These are phyloP conservation scores for Oophaga sylvatica DNA, from an alignment of 2,797 vertebrate species.

Conservation along the genomic window DNA sequence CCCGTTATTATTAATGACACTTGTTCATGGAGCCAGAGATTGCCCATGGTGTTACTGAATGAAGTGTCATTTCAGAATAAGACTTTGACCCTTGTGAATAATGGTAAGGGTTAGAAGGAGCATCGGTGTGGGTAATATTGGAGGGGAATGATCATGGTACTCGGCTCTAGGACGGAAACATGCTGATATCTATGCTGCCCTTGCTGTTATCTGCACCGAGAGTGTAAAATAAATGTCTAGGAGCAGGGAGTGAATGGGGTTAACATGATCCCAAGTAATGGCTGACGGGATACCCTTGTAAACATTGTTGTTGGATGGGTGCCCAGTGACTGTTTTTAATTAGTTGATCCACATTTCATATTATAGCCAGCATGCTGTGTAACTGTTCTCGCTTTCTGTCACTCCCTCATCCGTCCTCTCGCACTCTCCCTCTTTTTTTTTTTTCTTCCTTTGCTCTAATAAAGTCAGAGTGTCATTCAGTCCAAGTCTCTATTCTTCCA, in stretches of 20 bases:
- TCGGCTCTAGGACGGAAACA: background rate
- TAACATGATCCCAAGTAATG: slow-evolving; percentile 64
- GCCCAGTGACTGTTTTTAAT: slow-evolving; percentile 75
- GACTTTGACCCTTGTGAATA: background rate
- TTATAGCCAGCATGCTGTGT: slow-evolving; percentile 61
- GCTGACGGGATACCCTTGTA: slow-evolving; percentile 72
- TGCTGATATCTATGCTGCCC: slow-evolving; percentile 6
- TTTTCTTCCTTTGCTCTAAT: slow-evolving; percentile 39
- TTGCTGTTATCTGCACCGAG: background rate
- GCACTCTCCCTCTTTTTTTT: slow-evolving; percentile 48
- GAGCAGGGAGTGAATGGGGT: slow-evolving; percentile 53
- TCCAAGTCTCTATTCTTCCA: slow-evolving; percentile 42
- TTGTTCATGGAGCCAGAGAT: background rate
- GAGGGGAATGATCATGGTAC: background rate
- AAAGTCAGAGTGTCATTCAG: slow-evolving; percentile 39
- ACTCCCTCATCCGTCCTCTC: slow-evolving; percentile 59
- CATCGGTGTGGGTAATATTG: background rate
- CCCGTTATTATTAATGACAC: no score
- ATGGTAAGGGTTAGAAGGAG: background rate
- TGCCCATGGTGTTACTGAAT: background rate
- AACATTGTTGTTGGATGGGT: slow-evolving; percentile 76
- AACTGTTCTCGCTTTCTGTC: slow-evolving; percentile 51
- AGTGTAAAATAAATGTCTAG: slow-evolving; percentile 27
- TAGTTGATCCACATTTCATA: slow-evolving; percentile 65
- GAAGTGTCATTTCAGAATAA: background rate